phyloP scores from a whole-genome alignment of 2,888 invertebrate genomes.

The Operophtera brumata region DNA sequence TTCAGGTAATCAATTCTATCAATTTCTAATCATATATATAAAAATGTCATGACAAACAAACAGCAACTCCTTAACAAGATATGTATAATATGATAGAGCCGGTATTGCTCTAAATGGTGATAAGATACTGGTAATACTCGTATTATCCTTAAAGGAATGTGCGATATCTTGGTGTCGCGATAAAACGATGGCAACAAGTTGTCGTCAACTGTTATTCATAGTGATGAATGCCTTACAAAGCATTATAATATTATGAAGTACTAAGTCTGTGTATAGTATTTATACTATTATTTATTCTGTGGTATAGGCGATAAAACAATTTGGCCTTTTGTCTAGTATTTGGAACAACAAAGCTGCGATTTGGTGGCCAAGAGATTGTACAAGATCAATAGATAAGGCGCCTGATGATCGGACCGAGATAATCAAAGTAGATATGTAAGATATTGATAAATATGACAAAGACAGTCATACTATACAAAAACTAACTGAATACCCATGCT shows the following conservation, averaged over 20 bases:
- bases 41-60: background rate
- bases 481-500: too few species aligned
- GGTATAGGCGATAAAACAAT: background rate
- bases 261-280: background rate
- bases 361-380: background rate
- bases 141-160: slow-evolving; percentile 50
- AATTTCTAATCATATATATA: too few species aligned
- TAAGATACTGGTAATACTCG: slow-evolving; percentile 32
- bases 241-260: background rate
- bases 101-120: slow-evolving; percentile 34
- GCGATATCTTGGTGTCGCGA: slow-evolving; percentile 43
- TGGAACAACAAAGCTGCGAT: background rate
- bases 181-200: slow-evolving; percentile 43
- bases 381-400: background rate
- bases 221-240: background rate
- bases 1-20: too few species aligned
- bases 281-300: too few species aligned
- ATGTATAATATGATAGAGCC: slow-evolving; percentile 13
- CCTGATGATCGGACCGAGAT: background rate
- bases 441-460: too few species aligned
- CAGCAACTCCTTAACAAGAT: slow-evolving; percentile 1
- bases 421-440: background rate
- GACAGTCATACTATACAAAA: too few species aligned
- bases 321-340: background rate
- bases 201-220: slow-evolving; percentile 22